phyloP scores from a whole-genome alignment of 2,888 invertebrate species.

The Synanthedon formicaeformis region DNA sequence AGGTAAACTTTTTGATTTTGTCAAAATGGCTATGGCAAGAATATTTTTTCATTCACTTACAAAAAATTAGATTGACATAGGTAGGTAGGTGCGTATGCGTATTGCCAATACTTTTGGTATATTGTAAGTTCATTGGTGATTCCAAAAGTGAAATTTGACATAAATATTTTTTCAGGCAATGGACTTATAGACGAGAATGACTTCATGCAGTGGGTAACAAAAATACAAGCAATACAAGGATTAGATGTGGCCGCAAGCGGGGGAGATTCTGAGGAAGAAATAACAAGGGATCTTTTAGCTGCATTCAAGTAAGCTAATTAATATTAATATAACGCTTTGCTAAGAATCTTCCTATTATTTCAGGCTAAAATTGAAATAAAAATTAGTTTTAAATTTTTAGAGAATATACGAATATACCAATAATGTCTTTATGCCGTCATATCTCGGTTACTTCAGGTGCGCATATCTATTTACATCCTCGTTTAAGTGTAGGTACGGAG shows the following conservation, averaged over 20 bases:
- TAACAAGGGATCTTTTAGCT: conserved; percentile 83
- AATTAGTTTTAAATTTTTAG: no score
- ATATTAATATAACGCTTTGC: neutral
- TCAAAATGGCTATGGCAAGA: no score
- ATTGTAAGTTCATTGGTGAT: no score
- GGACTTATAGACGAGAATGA: conserved; percentile 83
- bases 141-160: neutral
- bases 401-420: no score
- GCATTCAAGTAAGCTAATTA: conserved; percentile 76
- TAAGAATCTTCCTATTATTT: neutral
- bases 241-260: conserved; percentile 64
- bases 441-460: neutral
- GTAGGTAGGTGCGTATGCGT: no score
- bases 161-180: conserved; percentile 65
- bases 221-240: conserved; percentile 78
- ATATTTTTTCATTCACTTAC: no score
- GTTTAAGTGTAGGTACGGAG: neutral
- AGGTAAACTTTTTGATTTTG: no score
- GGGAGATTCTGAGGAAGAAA: conserved; percentile 73
- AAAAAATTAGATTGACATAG: no score
- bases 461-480: neutral
- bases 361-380: neutral
- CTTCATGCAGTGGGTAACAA: conserved; percentile 82
- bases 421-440: neutral
- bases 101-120: no score